Base-by-base conservation (phyloP, 1,140 invertebrate genomes). In the Conus betulinus region DNA sequence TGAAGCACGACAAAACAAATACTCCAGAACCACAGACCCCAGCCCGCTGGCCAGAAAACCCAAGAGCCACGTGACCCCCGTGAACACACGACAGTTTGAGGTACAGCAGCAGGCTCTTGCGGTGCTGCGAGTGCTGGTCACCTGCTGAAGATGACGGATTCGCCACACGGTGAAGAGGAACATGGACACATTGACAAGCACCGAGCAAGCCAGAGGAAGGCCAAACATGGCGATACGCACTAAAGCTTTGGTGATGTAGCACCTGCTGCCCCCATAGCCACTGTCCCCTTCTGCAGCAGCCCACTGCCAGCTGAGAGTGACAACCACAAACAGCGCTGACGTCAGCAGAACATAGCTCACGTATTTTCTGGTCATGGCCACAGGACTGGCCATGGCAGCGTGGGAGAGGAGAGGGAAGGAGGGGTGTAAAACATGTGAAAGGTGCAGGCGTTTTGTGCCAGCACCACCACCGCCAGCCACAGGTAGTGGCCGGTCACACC, bases 401-500 rank as follows among this genome's bases (percentile, higher is more conserved):
- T 76, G 67, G 3, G 84, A 86, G 8, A 25, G 23, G 39, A 86
- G 52, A 15, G 84, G 84, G 23, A 86, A 86, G 67, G 63, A 86
- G n/a, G 51, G 63, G 63, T 86, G 67, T 74, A 86, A 17, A 86
- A 86, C 84, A 86, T 74, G 63, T 86, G 84, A 25, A 86, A 86
- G 8, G 84, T 86, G 17, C 84, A 86, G 67, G 67, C 51, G 84
- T 76, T 86, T n/a, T 86, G 84, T 17, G 84, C 63, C 0, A 74
- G 52, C 23, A 71, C 20, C 11, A 83, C 81, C 20, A 86, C 84
- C 17, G 39, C 51, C 63, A 86, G 39, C 84, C 84, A 86, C 1
- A 76, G n/a, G 20, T 74, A 86, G 55, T 86, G 84, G 53, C 39
- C 76, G 10, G n/a, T 52, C 67, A 86, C 63, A 5, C 84, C 84